Conservation (phyloP, 1,140 invertebrate species). For the Drosophila quadrilineata region DNA sequence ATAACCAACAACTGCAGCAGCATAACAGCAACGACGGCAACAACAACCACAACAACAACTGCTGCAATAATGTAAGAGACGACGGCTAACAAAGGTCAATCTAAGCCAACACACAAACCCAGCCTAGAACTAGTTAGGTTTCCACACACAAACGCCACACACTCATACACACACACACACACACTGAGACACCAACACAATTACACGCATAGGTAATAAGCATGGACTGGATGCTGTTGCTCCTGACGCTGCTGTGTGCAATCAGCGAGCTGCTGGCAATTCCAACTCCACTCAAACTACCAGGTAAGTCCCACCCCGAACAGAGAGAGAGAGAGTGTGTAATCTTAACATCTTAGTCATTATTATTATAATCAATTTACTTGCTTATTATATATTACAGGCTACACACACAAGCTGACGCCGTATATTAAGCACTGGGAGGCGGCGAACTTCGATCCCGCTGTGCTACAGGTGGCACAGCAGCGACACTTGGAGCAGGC, state of each 20-base stretch:
- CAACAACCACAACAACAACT: conserved; percentile 32
- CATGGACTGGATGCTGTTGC: conserved; percentile 73
- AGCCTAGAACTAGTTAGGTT: conserved; percentile 72
- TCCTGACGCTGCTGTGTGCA: conserved; percentile 66
- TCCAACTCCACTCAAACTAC: conserved; percentile 74
- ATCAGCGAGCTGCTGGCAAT: conserved; percentile 68
- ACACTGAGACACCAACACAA: conserved; percentile 11
- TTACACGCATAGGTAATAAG: conserved; percentile 21
- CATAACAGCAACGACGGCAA: conserved; percentile 57
- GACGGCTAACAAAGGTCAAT: conserved; percentile 57
- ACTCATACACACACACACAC: conserved; percentile 11
- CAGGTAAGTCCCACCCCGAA: conserved; percentile 62
- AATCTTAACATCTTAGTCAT: not conserved
- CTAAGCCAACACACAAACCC: conserved; percentile 48
- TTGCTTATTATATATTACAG: no score
- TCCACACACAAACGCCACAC: conserved; percentile 43
- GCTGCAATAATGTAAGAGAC: conserved; percentile 63
- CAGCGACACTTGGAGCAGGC: conserved; percentile 75
- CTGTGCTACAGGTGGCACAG: conserved; percentile 67
- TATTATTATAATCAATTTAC: not conserved
- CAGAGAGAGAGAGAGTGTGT: no score
- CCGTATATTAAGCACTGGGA: conserved; percentile 80
- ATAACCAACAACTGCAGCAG: conserved; percentile 46
- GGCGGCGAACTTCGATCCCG: conserved; percentile 76
- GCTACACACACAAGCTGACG: conserved; percentile 76